Percentiles rank a stretch among this genome's conserved stretches.
These are phyloP conservation scores for Brachionus manjavacas DNA, from an alignment of 1,140 invertebrate genomes.

Conservation along the genomic window DNA sequence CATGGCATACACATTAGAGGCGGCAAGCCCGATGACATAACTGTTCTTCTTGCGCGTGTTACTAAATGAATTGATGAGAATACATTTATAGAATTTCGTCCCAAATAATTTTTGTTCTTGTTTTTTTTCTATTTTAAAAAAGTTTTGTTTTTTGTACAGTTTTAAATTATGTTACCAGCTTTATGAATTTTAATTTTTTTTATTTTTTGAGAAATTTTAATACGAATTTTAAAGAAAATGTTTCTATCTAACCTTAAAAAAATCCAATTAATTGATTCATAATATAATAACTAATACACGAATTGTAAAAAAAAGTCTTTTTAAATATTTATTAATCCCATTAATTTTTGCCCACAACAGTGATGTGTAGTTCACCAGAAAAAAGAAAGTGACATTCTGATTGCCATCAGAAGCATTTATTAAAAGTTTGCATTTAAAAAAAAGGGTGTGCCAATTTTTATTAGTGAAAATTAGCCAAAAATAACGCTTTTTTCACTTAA, in stretches of 20 bases:
- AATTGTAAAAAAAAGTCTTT: too few species aligned
- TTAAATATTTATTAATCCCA: too few species aligned
- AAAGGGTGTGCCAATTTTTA: too few species aligned
- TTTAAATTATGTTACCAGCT: slow-evolving; percentile 12
- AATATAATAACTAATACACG: too few species aligned
- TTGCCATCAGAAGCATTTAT: too few species aligned
- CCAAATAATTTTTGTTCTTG: not conserved
- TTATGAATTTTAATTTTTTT: not conserved
- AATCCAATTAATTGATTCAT: not conserved
- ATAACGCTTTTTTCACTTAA: too few species aligned
- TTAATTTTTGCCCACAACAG: too few species aligned
- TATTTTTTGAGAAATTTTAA: not conserved
- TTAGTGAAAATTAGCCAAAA: too few species aligned
- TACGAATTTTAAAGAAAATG: not conserved
- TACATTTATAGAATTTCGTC: not conserved
- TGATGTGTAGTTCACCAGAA: too few species aligned
- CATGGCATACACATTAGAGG: slow-evolving; percentile 57
- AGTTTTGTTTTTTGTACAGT: not conserved
- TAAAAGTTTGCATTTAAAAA: too few species aligned
- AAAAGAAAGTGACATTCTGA: too few species aligned
- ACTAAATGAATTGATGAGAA: not conserved
- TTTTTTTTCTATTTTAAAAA: not conserved
- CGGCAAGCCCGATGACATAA: slow-evolving; percentile 95
- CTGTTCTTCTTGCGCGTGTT: slow-evolving; percentile 69
- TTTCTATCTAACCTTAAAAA: not conserved